Conservation (phyloP, 2,797 vertebrate genomes). For the Microctenopoma stevenorrisi region DNA sequence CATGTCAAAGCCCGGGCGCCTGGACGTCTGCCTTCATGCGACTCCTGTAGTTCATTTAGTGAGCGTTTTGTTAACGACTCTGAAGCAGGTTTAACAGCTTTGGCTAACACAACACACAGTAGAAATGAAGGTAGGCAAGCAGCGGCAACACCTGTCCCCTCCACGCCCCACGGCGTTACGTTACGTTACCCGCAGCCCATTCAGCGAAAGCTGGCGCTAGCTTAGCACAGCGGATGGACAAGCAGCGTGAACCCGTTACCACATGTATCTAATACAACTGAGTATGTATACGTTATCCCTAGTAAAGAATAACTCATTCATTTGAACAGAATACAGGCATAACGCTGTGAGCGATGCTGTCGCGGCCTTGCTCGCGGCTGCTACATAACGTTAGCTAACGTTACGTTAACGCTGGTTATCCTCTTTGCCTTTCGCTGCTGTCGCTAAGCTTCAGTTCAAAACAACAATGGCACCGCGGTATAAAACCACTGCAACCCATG, state of each 20-base stretch:
- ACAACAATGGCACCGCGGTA: conserved; percentile 68
- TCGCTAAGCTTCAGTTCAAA: conserved; percentile 56
- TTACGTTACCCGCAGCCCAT: conserved; percentile 1
- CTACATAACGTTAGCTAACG: neutral
- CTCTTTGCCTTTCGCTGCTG: conserved; percentile 31
- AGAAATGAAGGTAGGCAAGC: conserved; percentile 22
- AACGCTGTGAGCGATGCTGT: neutral
- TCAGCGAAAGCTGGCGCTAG: conserved; percentile 53
- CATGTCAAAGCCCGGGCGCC: conserved; percentile 53
- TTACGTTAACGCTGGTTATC: conserved; percentile 30
- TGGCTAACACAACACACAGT: neutral
- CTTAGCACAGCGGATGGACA: conserved; percentile 28
- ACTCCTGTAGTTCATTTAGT: conserved; percentile 34
- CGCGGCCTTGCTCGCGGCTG: conserved; percentile 40
- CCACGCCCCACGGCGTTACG: conserved; percentile 72
- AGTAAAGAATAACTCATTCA: neutral
- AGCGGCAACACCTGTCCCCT: conserved; percentile 66
- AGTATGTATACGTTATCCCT: accelerated
- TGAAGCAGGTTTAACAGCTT: neutral
- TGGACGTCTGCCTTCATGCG: conserved; percentile 34
- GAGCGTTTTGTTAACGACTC: conserved; percentile 11
- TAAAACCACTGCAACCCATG: neutral
- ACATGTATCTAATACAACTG: accelerated
- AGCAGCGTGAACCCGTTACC: neutral
- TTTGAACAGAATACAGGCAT: accelerated